Evolutionary conservation across 2,888 invertebrate species (phyloP).

Genomic region (Troides helena): DNA sequence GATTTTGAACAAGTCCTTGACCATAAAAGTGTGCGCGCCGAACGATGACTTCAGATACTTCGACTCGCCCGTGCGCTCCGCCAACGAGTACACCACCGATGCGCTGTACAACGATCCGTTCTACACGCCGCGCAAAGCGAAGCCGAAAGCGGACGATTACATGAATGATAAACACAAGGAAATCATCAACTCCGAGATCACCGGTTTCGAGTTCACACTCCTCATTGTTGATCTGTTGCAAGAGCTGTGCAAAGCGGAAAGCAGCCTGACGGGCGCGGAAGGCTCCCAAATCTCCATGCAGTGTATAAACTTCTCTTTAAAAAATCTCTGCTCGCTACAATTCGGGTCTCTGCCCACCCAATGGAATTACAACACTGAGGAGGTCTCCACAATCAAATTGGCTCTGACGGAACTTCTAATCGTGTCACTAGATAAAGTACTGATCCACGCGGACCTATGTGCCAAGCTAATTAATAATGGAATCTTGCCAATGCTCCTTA

Average conservation of each 20-base stretch:
- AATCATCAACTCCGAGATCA: conserved; percentile 75
- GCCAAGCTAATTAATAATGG: conserved; percentile 81
- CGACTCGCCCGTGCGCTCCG: conserved; percentile 66
- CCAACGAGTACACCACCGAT: conserved; percentile 62
- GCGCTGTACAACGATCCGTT: conserved; percentile 55
- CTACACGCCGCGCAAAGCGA: conserved; percentile 58
- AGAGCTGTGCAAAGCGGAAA: conserved; percentile 76
- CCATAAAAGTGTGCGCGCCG: conserved; percentile 78
- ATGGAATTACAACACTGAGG: conserved; percentile 49
- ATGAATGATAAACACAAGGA: conserved; percentile 74
- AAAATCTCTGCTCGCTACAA: conserved; percentile 81
- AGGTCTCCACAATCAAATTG: conserved; percentile 75
- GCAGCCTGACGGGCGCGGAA: conserved; percentile 72
- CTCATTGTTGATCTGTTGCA: conserved; percentile 79
- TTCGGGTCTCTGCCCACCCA: conserved; percentile 73
- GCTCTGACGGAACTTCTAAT: conserved; percentile 80
- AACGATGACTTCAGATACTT: conserved; percentile 83
- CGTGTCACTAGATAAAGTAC: conserved; percentile 78
- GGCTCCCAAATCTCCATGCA: conserved; percentile 80
- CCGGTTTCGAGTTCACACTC: conserved; percentile 78
- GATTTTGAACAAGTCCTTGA: conserved; percentile 71
- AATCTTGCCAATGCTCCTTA: conserved; percentile 81
- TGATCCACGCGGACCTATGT: conserved; percentile 75
- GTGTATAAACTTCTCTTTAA: conserved; percentile 81
- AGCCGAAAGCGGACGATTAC: conserved; percentile 76